Evolutionary conservation across 2,888 invertebrate genomes (phyloP), one percentile per base, ranked within the genome.

Genomic region (Adelphocoris suturalis): DNA sequence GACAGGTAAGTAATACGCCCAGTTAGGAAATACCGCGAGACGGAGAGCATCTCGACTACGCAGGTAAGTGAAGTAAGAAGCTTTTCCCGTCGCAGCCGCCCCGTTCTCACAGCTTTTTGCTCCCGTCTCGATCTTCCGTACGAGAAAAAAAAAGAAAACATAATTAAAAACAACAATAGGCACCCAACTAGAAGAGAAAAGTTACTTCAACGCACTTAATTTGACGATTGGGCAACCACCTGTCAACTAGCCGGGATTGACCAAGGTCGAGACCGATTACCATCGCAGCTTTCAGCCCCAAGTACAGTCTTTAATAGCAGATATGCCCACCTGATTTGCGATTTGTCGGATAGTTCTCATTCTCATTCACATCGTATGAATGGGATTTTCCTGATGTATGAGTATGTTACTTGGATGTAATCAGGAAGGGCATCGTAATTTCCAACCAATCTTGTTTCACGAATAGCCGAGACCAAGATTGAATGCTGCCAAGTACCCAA

Each of bases 171-270:
- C 27, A 48, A 48, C 80, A 80, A 48, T 80, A 80, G 80, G 46
- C 46, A 7, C 46, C 48, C 46, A 48, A 48, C 80, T 46, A 47
- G 46, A 37, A 16, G 16, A 48, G 80, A n/a, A 47, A 80, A 80
- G 46, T 80, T 19, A 46, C 46, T 80, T 48, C n/a, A 47, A 80
- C 80, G 80, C 80, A 80, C 80, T 80, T 80, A 80, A 80, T 46
- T 80, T 80, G 80, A 46, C 46, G 27, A 47, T 80, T 80, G 14
- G 23, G 80, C 48, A 80, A 80, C 75, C 4, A 46, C 80, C 48
- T 80, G 28, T 46, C 46, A 48, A 16, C 80, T 80, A 37, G 19
- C 46, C 7, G 19, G 80, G 46, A 48, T 80, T 46, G 27, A 9
- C n/a, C 48, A 48, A 46, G 48, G 80, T 46, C 46, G 48, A 9